Conservation (phyloP, 2,113 vertebrate genomes). For the Nansenia antarctica region DNA sequence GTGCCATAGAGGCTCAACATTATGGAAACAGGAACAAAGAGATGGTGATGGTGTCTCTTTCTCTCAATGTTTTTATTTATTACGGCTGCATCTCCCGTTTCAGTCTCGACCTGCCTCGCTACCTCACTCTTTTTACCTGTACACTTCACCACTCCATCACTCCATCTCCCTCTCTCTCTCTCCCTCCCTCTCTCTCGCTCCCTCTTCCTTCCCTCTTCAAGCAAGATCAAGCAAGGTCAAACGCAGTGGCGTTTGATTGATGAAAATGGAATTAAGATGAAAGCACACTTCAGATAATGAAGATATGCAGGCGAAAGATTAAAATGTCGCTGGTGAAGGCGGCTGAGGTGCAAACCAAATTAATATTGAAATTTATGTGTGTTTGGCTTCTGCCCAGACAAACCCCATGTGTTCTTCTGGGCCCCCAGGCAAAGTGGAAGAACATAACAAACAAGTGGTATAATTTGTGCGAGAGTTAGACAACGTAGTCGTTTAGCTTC, state of each 20-base stretch:
- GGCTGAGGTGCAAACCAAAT: slow-evolving; percentile 59
- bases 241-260: slow-evolving; percentile 69
- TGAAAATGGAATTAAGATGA: slow-evolving; percentile 76
- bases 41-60: too few species aligned
- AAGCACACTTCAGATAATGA: slow-evolving; percentile 74
- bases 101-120: neutral
- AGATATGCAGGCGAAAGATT: slow-evolving; percentile 64
- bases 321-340: slow-evolving; percentile 12
- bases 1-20: too few species aligned
- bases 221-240: slow-evolving; percentile 68
- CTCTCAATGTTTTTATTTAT: too few species aligned
- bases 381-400: slow-evolving; percentile 71
- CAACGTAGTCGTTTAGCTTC: neutral
- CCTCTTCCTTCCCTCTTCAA: slow-evolving; percentile 21
- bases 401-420: slow-evolving; percentile 53
- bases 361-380: slow-evolving; percentile 72
- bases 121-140: neutral
- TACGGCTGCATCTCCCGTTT: too few species aligned
- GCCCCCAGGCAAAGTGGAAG: slow-evolving; percentile 61
- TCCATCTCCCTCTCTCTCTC: slow-evolving; percentile 27
- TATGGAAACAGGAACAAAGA: too few species aligned
- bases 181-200: slow-evolving; percentile 23
- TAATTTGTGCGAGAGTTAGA: slow-evolving; percentile 17
- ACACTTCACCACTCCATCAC: slow-evolving; percentile 38
- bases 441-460: slow-evolving; percentile 62